Evolutionary conservation across 2,888 invertebrate genomes (phyloP).

Genomic region (Dynastes maya): DNA sequence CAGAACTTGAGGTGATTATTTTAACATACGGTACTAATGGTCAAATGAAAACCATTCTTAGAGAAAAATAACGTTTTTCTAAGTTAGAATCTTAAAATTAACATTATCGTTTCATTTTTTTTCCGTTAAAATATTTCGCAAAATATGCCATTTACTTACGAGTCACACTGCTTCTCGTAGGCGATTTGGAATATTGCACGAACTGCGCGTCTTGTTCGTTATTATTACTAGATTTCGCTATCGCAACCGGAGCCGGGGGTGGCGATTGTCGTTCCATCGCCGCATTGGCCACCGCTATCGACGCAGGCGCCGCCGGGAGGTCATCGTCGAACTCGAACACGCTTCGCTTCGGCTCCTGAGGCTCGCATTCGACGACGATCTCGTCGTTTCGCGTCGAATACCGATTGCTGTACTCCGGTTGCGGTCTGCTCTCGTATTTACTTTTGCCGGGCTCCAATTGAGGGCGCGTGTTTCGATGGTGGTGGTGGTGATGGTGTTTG

Average conservation of each 20-base stretch:
- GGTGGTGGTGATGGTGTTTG: conserved; percentile 70
- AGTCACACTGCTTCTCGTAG: conserved; percentile 59
- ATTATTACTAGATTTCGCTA: conserved; percentile 60
- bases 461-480: conserved; percentile 67
- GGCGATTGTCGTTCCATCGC: conserved; percentile 36
- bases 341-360: conserved; percentile 56
- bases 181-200: conserved; percentile 73
- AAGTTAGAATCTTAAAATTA: no score
- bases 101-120: no score
- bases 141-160: conserved; percentile 53
- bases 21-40: no score
- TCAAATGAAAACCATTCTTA: no score
- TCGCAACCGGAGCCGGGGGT: conserved; percentile 54
- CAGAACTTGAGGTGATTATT: no score
- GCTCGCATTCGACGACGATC: conserved; percentile 53
- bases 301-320: conserved; percentile 55
- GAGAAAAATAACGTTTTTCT: no score
- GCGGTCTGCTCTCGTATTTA: conserved; percentile 36
- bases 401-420: conserved; percentile 42
- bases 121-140: no score
- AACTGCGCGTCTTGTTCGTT: conserved; percentile 74
- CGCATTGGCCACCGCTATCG: neutral
- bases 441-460: conserved; percentile 15
- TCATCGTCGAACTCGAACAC: conserved; percentile 76
- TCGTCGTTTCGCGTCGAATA: conserved; percentile 49